A percentile compares a stretch with the other conserved stretches of the same genome.
Conservation (phyloP, 2,797 vertebrate species). For the Astyanax mexicanus region DNA sequence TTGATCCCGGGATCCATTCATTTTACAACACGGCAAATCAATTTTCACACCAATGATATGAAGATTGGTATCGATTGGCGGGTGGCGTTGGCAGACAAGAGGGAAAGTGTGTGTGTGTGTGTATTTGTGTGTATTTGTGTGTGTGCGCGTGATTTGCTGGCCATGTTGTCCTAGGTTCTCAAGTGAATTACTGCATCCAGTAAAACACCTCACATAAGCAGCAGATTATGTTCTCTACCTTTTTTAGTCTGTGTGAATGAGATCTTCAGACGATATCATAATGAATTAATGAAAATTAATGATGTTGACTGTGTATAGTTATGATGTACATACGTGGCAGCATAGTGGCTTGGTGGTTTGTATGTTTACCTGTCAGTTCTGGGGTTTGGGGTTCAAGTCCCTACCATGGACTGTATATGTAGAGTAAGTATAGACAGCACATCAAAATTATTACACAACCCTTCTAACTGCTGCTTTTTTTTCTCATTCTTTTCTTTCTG, state of each 20-base stretch:
- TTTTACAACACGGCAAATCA: slow-evolving; percentile 32
- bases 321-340: too few relatives aligned
- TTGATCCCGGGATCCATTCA: slow-evolving; percentile 44
- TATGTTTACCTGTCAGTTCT: too few relatives aligned
- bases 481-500: too few relatives aligned
- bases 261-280: background rate
- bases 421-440: too few relatives aligned
- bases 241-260: background rate
- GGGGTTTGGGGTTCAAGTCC: too few relatives aligned
- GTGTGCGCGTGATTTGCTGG: slow-evolving; percentile 36
- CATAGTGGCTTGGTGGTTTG: too few relatives aligned
- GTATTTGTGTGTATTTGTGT: slow-evolving; percentile 19
- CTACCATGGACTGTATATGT: too few relatives aligned
- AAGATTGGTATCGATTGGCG: slow-evolving; percentile 48
- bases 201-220: slow-evolving; percentile 20
- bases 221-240: slow-evolving; percentile 12
- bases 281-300: too few relatives aligned
- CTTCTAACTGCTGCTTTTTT: too few relatives aligned
- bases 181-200: slow-evolving; percentile 22
- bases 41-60: slow-evolving; percentile 51
- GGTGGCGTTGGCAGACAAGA: slow-evolving; percentile 34
- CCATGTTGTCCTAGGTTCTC: slow-evolving; percentile 15
- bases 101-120: slow-evolving; percentile 10
- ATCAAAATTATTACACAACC: too few relatives aligned
- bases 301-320: too few relatives aligned